Evolutionary conservation across 2,113 vertebrate genomes (phyloP), one percentile per base, ranked within the genome.

Genomic region (Hippocampus barbouri): DNA sequence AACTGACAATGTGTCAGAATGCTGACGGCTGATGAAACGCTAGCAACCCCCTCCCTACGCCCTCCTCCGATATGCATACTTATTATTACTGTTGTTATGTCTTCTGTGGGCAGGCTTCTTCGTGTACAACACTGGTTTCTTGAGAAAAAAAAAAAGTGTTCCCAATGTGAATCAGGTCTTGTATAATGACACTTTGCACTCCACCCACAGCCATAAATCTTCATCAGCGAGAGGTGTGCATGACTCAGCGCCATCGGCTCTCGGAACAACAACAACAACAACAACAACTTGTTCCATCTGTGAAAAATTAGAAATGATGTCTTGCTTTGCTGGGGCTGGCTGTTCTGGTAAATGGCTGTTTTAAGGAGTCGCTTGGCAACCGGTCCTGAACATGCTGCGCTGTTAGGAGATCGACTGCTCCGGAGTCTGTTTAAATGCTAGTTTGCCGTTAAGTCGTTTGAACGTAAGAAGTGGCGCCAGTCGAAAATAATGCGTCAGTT

Each of bases 31-130:
- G 61, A 41, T 63, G 38, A 63, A 63, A 63, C 18, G 76, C 79
- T 83, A 80, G 81, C 85, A 83, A 72, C 73, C 45, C 18, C 34
- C 34, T 38, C 34, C 34, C 5, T 38, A 34, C 71, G 69, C 81
- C 81, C 75, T 72, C 74, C 71, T 0, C 0, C 66, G 21, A 66
- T 69, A 71, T 34, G 56, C 68, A 51, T 30, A 66, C 81, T 82
- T 59, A 59, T 12, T 2, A 27, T 59, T 30, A 27, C 23, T 15
- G 14, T 27, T 27, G 14, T 59, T 14, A 14, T 25, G 12, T 64
- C 21, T 64, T 43, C 43, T 15, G 9, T 66, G 41, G 6, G 5
- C n/a, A 16, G 45, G 41, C n/a, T 66, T 45, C 11, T 25, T 23
- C 20, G 63, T 45, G 63, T 45, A 45, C 63, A 47, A 66, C 41